Conservation (phyloP, 2,113 vertebrate genomes). For the Marcusenius ussheri region DNA sequence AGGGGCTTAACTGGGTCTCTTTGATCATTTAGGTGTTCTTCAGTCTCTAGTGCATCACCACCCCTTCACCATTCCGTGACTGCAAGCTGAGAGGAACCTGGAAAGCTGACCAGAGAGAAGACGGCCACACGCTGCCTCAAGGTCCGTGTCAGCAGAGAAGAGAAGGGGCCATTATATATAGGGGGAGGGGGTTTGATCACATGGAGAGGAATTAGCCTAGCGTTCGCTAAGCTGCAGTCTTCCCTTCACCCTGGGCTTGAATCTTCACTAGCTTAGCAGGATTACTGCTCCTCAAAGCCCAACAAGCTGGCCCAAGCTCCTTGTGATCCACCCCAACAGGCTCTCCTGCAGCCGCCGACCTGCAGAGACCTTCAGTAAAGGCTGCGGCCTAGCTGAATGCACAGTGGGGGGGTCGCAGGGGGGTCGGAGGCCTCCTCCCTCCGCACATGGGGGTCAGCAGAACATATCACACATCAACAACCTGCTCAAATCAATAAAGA, state of each 20-base stretch:
- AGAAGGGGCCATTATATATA: neutral
- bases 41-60: neutral
- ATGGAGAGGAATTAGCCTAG: slow-evolving; percentile 43
- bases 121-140: neutral
- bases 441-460: neutral
- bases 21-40: neutral
- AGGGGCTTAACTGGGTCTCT: neutral
- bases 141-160: slow-evolving; percentile 24
- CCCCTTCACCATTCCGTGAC: neutral
- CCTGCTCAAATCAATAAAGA: neutral
- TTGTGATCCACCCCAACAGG: neutral
- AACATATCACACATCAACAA: neutral
- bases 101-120: neutral
- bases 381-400: neutral
- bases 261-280: slow-evolving; percentile 28
- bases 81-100: neutral
- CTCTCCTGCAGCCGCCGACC: neutral
- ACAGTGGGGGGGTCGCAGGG: neutral
- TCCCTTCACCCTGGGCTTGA: slow-evolving; percentile 37
- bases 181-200: slow-evolving; percentile 52
- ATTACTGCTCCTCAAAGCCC: neutral
- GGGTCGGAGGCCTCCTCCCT: neutral
- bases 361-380: neutral
- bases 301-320: neutral
- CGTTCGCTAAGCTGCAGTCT: slow-evolving; percentile 36